phyloP scores from a whole-genome alignment of 2,113 vertebrate species.

The Arenaria interpres region DNA sequence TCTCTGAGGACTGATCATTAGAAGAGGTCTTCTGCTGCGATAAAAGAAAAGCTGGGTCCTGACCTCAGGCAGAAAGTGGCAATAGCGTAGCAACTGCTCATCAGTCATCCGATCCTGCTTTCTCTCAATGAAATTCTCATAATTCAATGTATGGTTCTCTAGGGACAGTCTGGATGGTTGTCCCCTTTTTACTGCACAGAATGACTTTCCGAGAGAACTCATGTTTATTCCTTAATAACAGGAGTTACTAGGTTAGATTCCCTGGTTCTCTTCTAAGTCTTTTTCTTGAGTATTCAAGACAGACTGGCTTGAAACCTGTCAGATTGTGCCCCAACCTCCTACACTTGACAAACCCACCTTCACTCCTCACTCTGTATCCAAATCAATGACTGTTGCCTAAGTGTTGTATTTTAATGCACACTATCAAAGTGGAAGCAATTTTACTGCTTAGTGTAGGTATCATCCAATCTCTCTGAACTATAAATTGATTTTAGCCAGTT shows the following conservation, averaged over 20 bases:
- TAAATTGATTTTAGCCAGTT: constrained; percentile 70
- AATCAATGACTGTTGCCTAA: background rate
- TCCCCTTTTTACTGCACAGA: background rate
- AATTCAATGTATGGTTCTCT: background rate
- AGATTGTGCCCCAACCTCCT: background rate
- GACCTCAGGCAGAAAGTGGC: background rate
- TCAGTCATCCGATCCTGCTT: background rate
- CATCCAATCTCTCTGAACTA: constrained; percentile 46
- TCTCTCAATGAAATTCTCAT: background rate
- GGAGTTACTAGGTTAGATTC: background rate
- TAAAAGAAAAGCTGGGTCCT: background rate
- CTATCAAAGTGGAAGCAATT: constrained; percentile 46
- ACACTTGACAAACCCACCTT: background rate
- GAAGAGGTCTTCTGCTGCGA: background rate
- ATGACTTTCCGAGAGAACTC: background rate
- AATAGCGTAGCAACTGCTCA: background rate
- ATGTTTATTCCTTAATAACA: background rate
- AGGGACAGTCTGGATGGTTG: background rate
- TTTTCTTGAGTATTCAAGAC: background rate
- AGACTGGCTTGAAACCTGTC: background rate
- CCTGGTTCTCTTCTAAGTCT: background rate
- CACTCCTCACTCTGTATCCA: background rate
- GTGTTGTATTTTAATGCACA: background rate
- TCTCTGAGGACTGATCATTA: constrained; percentile 18
- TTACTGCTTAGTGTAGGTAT: constrained; percentile 33